A percentile compares a stretch with the other conserved stretches of the same genome.
Evolutionary conservation across 2,113 vertebrate genomes (phyloP).

Genomic region (Rana temporaria): DNA sequence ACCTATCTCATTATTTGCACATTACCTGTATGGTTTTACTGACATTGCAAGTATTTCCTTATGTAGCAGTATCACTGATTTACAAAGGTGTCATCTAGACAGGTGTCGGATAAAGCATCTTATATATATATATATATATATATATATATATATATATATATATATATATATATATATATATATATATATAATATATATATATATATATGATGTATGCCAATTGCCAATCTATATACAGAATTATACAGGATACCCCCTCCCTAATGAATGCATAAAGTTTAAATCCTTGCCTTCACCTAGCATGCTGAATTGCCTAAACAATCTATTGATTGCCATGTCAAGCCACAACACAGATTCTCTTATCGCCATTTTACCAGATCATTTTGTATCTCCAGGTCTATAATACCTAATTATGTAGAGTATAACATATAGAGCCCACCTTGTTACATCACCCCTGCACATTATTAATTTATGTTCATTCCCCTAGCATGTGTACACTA

Average conservation of each 20-base stretch:
- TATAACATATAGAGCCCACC: neutral
- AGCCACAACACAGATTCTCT: conserved; percentile 28
- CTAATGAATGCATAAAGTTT: neutral
- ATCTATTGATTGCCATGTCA: conserved; percentile 5
- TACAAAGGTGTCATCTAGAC: neutral
- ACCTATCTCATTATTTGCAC: neutral
- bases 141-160: neutral
- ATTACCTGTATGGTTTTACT: neutral
- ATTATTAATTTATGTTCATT: neutral
- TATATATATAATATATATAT: neutral
- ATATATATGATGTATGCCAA: too few species aligned
- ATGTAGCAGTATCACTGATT: neutral
- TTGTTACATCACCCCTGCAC: neutral
- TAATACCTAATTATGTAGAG: conserved; percentile 8
- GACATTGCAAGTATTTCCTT: neutral
- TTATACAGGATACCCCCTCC: neutral
- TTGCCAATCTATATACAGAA: neutral
- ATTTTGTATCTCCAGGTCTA: neutral
- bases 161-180: neutral
- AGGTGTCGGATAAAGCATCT: neutral
- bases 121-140: neutral
- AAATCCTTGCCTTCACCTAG: neutral
- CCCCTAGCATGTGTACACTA: neutral
- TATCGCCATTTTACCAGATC: neutral
- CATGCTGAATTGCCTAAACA: neutral